These are phyloP conservation scores for Agrilus mali DNA, from an alignment of 2,888 invertebrate species.

Conservation along the genomic window DNA sequence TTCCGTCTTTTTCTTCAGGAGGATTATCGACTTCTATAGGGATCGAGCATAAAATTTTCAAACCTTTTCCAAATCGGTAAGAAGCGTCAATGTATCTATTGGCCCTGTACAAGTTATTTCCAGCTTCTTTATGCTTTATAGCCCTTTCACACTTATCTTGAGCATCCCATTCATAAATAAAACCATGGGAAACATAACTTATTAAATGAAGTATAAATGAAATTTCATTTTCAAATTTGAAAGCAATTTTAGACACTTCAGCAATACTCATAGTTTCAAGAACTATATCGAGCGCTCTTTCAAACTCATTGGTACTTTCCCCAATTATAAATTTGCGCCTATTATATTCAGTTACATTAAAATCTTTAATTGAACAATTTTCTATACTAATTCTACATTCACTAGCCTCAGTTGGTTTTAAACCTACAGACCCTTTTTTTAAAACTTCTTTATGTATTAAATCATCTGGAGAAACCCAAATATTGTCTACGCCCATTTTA, in stretches of 20 bases:
- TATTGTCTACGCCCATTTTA: slow-evolving; percentile 13
- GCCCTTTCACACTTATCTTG: slow-evolving; percentile 33
- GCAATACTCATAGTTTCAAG: slow-evolving; percentile 35
- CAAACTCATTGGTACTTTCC: slow-evolving; percentile 33
- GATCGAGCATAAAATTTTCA: slow-evolving; percentile 59
- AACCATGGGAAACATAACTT: slow-evolving; percentile 29
- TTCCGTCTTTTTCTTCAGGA: slow-evolving; percentile 37
- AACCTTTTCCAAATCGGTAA: slow-evolving; percentile 55
- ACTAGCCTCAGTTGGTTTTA: slow-evolving; percentile 29
- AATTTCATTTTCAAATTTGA: slow-evolving; percentile 25
- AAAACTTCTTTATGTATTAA: slow-evolving; percentile 27
- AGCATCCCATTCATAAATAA: slow-evolving; percentile 33
- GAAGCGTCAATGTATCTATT: slow-evolving; percentile 56
- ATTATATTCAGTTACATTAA: slow-evolving; percentile 15
- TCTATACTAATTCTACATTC: slow-evolving; percentile 25
- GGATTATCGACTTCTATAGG: slow-evolving; percentile 35
- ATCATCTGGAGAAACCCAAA: slow-evolving; percentile 26
- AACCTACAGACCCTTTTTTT: slow-evolving; percentile 19
- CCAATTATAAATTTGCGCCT: slow-evolving; percentile 27
- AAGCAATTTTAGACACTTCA: slow-evolving; percentile 35
- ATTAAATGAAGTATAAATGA: slow-evolving; percentile 30
- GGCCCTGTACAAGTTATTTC: slow-evolving; percentile 50
- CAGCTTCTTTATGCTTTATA: slow-evolving; percentile 35
- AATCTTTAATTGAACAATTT: slow-evolving; percentile 10
- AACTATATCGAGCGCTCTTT: slow-evolving; percentile 35